Evolutionary conservation across 2,888 invertebrate genomes (phyloP), one percentile per base, ranked within the genome.

Genomic region (Eucera pruinosa): DNA sequence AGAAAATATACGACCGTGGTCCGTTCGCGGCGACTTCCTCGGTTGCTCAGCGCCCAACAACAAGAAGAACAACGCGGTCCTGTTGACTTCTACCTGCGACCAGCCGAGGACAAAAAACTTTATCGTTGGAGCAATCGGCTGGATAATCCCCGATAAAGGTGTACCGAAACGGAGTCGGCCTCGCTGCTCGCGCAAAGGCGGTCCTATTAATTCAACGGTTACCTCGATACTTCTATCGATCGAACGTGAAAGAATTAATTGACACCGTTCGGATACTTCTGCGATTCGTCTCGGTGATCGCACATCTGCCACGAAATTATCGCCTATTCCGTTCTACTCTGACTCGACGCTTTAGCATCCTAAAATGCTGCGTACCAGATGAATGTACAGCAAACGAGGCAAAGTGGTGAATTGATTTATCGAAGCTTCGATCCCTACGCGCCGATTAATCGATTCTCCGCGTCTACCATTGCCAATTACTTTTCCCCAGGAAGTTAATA

Each of bases 221-320:
- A 45, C 39, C 30, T 52, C 45, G 43, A 70, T 67, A 60, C 69
- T 36, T 43, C 18, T 23, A 4, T 23, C 30, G 43, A 36, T 5
- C 9, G 9, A 50, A 66, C 68, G 71, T 54, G 61, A 50, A 47
- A 39, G 39, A 36, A 52, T 84, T 82, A 85, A 85, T 85, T 82
- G 85, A 83, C 77, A 74, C 78, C 65, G 76, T 65, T 66, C 52
- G 75, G 77, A 82, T 84, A 77, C 57, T 75, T 64, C 48, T n/a
- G 27, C 75, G 64, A 86, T 86, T 84, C 83, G 87, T 68, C 75
- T 27, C 83, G 87, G 67, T 75, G 71, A 87, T 86, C 86, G 45
- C 18, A 39, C 76, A 75, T 72, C 81, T 83, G 78, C 60, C 77
- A 48, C 65, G 54, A 54, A 48, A 61, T 58, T 36, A 41, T 52